phyloP scores from a whole-genome alignment of 2,888 invertebrate genomes.

The Agonopterix arenella region DNA sequence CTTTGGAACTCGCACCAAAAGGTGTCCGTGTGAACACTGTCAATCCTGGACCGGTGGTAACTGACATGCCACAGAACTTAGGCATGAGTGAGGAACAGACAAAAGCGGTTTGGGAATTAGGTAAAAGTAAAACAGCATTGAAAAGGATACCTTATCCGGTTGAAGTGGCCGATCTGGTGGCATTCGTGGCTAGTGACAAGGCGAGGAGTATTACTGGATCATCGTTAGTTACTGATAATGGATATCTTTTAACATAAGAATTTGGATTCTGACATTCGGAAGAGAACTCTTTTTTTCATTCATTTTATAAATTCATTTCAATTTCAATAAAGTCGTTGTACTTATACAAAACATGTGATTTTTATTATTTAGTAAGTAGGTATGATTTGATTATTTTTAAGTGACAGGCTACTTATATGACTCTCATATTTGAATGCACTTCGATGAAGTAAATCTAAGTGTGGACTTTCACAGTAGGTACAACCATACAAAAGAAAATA shows the following conservation, averaged over 20 bases:
- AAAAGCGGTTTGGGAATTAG: conserved; percentile 2
- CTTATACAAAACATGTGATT: no score
- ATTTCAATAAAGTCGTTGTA: no score
- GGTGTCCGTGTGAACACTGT: conserved; percentile 49
- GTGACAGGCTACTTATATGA: no score
- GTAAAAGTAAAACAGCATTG: conserved; percentile 8
- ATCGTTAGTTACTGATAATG: conserved; percentile 10
- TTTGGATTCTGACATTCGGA: background rate
- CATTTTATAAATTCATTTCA: no score
- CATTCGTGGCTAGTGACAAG: conserved; percentile 13
- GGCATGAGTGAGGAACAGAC: conserved; percentile 72
- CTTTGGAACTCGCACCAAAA: conserved; percentile 10
- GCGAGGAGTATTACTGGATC: conserved; percentile 12
- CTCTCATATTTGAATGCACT: no score
- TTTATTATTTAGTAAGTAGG: no score
- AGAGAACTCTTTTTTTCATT: no score
- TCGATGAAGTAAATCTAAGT: no score
- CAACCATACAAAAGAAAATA: no score
- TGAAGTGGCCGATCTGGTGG: conserved; percentile 14
- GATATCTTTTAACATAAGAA: conserved; percentile 2
- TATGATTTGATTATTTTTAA: no score
- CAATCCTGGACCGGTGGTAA: conserved; percentile 73
- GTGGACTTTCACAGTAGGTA: no score
- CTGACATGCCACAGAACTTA: conserved; percentile 40
- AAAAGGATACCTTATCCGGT: conserved; percentile 17